Conservation (phyloP, 2,797 vertebrate genomes). For the Masticophis lateralis region DNA sequence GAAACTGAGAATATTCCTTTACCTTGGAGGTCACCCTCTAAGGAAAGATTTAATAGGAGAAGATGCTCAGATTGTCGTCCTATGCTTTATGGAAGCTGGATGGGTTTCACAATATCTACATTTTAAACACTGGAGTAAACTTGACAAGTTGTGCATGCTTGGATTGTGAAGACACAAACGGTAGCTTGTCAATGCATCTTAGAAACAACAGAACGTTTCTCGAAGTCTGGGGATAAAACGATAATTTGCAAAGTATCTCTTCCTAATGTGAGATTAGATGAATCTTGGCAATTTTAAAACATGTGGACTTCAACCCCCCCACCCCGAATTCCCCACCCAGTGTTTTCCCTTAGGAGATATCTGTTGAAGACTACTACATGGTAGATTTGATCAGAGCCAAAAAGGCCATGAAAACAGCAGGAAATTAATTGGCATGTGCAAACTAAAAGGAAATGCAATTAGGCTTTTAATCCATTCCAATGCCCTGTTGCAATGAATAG, state of each 20-base stretch:
- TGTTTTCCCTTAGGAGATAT: background rate
- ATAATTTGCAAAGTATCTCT: background rate
- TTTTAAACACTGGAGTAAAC: background rate
- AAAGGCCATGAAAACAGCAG: background rate
- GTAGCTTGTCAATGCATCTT: background rate
- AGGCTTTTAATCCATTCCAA: background rate
- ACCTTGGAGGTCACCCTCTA: background rate
- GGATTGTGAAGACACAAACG: background rate
- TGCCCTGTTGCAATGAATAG: background rate
- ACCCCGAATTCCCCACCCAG: background rate
- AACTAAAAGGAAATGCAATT: background rate
- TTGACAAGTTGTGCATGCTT: background rate
- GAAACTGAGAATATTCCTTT: background rate
- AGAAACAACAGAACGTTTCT: background rate
- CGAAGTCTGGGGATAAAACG: background rate
- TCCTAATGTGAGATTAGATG: background rate
- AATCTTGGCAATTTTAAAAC: background rate
- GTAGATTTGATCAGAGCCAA: background rate
- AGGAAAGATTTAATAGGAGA: background rate
- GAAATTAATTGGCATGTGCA: background rate
- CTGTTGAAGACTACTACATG: background rate
- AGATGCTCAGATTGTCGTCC: background rate
- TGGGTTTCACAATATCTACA: background rate
- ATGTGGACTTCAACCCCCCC: background rate
- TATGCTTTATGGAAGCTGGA: background rate